Conservation (phyloP, 2,888 invertebrate species). For the Julus scandinavius region DNA sequence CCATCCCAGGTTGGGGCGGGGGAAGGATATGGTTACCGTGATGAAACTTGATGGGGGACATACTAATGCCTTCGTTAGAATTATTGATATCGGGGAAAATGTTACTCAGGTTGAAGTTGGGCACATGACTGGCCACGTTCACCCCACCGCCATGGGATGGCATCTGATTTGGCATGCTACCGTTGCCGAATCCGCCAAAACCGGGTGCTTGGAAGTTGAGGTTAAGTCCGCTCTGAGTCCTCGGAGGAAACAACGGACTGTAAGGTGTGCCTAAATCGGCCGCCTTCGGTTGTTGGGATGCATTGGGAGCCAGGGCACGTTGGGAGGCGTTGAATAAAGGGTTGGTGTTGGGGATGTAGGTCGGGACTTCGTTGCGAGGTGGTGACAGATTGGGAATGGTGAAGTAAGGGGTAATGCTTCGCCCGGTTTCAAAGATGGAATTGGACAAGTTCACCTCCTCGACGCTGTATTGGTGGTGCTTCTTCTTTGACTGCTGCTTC, state of each 20-base stretch:
- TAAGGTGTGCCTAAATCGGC: conserved; percentile 60
- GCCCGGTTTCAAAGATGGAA: conserved; percentile 62
- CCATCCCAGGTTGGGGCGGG: conserved; percentile 58
- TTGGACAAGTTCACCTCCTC: conserved; percentile 62
- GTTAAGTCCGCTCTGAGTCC: conserved; percentile 60
- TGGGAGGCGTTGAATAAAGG: conserved; percentile 62
- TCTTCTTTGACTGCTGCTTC: conserved; percentile 59
- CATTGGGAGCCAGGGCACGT: conserved; percentile 58
- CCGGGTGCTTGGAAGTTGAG: conserved; percentile 54
- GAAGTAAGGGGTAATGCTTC: conserved; percentile 64
- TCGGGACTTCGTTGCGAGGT: conserved; percentile 63
- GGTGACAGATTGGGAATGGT: conserved; percentile 63
- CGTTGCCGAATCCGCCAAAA: conserved; percentile 27
- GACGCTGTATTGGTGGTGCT: conserved; percentile 59
- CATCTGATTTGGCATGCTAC: conserved; percentile 49
- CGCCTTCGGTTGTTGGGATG: conserved; percentile 61
- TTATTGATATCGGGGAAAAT: conserved; percentile 64
- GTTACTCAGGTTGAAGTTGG: conserved; percentile 65
- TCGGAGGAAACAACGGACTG: conserved; percentile 62
- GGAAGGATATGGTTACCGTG: conserved; percentile 63
- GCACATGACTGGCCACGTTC: conserved; percentile 62
- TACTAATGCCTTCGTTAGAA: conserved; percentile 62
- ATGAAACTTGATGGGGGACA: conserved; percentile 65
- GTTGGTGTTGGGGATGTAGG: conserved; percentile 62
- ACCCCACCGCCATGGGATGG: conserved; percentile 58